These are phyloP conservation scores for Scolopax bukidnonensis DNA, from an alignment of 2,797 vertebrate genomes.

Conservation along the genomic window DNA sequence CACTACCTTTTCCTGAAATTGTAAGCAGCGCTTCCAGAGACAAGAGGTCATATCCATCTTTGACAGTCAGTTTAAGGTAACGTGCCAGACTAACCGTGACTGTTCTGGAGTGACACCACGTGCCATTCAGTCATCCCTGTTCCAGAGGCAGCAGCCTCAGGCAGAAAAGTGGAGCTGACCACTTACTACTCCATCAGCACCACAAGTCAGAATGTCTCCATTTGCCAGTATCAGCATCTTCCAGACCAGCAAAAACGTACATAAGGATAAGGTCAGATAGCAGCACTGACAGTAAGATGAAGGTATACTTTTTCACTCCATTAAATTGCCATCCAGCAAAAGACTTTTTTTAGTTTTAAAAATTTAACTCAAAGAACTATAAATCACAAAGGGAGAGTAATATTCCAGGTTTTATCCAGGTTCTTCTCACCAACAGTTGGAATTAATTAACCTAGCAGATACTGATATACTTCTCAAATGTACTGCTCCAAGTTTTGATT, in stretches of 20 bases:
- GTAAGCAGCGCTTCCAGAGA: background rate
- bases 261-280: background rate
- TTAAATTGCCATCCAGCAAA: background rate
- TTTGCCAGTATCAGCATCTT: background rate
- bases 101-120: background rate
- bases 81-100: background rate
- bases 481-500: background rate
- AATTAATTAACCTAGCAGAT: background rate
- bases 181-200: background rate
- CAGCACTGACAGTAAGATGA: background rate
- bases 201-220: background rate
- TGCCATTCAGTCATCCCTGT: background rate
- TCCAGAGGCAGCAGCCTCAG: background rate
- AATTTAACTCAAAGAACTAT: background rate
- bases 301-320: background rate
- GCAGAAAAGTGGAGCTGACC: background rate
- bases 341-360: background rate
- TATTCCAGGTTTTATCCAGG: background rate
- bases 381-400: background rate
- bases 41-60: background rate
- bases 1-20: background rate
- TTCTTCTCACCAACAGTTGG: background rate
- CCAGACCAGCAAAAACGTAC: background rate
- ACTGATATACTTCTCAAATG: background rate
- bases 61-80: background rate